A percentile compares a stretch with the other conserved stretches of the same genome.
Conservation (phyloP, 2,113 vertebrate genomes). For the Boleophthalmus pectinirostris region DNA sequence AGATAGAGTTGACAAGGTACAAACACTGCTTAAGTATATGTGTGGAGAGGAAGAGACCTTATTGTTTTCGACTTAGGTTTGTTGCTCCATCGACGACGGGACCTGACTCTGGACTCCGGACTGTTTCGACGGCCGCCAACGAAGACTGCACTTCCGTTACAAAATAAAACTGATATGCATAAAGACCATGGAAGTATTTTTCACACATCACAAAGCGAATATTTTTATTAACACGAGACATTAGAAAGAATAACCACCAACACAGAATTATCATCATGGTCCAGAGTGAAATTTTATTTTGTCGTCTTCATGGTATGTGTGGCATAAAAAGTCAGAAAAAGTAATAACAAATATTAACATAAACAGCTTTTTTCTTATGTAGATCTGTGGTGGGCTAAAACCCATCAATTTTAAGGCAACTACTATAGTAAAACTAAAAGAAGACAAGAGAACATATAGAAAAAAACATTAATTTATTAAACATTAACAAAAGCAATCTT, state of each 20-base stretch:
- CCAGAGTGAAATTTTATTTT: not conserved
- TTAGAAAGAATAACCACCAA: not conserved
- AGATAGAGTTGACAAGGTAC: not conserved
- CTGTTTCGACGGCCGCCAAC: slow-evolving; percentile 2
- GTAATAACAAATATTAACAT: not conserved
- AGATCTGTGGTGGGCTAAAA: too few relatives aligned
- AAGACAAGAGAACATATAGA: not conserved
- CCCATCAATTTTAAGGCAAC: too few relatives aligned
- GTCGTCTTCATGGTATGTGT: not conserved
- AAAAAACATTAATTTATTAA: not conserved
- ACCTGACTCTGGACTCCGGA: not conserved
- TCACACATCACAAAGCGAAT: too few relatives aligned
- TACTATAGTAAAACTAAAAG: not conserved
- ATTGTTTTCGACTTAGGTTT: not conserved
- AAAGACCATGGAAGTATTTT: too few relatives aligned
- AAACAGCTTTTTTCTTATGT: too few relatives aligned
- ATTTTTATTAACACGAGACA: too few relatives aligned
- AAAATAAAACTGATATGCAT: not conserved
- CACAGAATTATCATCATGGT: not conserved
- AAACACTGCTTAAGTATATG: not conserved
- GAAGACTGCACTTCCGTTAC: not conserved
- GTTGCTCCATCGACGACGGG: not conserved
- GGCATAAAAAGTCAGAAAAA: not conserved
- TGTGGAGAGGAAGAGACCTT: not conserved
- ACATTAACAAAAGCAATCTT: not conserved